A percentile compares a stretch with the other conserved stretches of the same genome.
phyloP scores from a whole-genome alignment of 2,888 invertebrate genomes.

The Nephrotoma flavescens region DNA sequence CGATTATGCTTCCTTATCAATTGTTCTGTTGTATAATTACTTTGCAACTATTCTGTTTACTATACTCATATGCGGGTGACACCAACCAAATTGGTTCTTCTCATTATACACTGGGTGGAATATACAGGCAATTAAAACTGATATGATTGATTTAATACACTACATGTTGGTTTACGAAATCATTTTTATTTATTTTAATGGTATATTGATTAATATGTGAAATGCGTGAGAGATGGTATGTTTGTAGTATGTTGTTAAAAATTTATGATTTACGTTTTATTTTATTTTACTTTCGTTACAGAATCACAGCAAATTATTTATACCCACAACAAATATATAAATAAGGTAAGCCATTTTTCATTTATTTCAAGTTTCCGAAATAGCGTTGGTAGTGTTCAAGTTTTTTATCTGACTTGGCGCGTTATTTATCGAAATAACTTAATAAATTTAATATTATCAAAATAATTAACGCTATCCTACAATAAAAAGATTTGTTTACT shows the following conservation, averaged over 20 bases:
- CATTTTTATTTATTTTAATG: background rate
- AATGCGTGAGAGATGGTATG: background rate
- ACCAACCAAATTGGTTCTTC: no score
- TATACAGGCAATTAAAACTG: background rate
- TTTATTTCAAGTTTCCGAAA: background rate
- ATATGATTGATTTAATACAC: background rate
- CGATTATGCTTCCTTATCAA: no score
- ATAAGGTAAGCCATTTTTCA: background rate
- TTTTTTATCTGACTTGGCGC: no score
- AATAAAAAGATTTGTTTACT: no score
- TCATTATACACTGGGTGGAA: background rate
- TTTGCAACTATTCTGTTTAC: no score
- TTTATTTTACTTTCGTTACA: background rate
- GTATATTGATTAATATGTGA: background rate
- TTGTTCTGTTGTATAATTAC: no score
- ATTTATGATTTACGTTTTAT: background rate
- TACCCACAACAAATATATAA: background rate
- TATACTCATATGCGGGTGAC: no score
- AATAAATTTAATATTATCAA: no score
- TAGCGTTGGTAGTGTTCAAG: no score
- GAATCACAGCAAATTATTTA: background rate
- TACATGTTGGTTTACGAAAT: no score
- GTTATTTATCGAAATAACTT: no score
- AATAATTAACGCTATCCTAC: no score
- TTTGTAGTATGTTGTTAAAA: background rate